Evolutionary conservation across 2,888 invertebrate species (phyloP).

Genomic region (Diaphora mendica): DNA sequence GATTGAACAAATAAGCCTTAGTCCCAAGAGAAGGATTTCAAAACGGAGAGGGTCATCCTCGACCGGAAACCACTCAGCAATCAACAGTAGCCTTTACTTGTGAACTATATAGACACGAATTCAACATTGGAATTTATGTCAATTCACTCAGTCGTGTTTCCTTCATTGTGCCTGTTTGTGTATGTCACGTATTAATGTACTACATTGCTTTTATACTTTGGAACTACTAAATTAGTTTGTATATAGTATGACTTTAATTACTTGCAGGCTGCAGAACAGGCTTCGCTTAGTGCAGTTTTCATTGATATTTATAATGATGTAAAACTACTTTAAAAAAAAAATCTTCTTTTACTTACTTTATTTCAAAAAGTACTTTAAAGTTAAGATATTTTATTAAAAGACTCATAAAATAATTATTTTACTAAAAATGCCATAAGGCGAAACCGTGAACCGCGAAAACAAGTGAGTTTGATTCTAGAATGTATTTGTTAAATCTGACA

Average conservation of each 20-base stretch:
- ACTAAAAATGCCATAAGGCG: too few species aligned
- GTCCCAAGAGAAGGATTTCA: background rate
- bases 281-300: too few species aligned
- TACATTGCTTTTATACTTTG: background rate
- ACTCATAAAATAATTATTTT: too few species aligned
- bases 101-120: background rate
- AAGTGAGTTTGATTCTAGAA: too few species aligned
- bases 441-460: too few species aligned
- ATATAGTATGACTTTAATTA: background rate
- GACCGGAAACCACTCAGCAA: conserved; percentile 6
- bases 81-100: background rate
- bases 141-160: background rate
- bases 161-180: background rate
- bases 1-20: conserved; percentile 2
- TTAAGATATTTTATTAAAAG: too few species aligned
- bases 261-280: background rate
- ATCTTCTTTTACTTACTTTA: too few species aligned
- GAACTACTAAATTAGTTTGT: background rate
- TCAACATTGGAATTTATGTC: background rate
- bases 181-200: background rate
- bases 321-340: too few species aligned
- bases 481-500: too few species aligned
- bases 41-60: background rate
- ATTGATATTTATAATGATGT: too few species aligned
- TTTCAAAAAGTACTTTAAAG: too few species aligned